Conservation (phyloP, 2,797 vertebrate genomes). For the Fistularia tabacaria region DNA sequence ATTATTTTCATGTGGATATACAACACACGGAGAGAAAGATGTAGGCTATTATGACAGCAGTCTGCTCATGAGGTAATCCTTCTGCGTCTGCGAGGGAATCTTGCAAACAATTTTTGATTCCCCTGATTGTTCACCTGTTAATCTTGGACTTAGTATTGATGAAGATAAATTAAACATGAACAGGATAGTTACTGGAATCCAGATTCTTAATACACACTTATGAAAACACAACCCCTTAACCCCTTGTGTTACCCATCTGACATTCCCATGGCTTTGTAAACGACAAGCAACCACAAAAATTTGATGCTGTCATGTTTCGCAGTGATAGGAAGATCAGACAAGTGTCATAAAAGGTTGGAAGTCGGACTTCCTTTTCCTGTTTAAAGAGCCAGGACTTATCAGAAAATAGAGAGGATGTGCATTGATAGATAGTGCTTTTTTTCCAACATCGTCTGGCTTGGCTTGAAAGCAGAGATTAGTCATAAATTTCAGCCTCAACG, state of each 20-base stretch:
- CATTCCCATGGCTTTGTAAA: slow-evolving; percentile 35
- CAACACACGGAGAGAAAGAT: background rate
- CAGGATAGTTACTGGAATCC: too few species aligned
- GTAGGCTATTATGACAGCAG: background rate
- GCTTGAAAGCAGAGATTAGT: slow-evolving; percentile 31
- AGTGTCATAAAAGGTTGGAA: slow-evolving; percentile 55
- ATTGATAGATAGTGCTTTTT: slow-evolving; percentile 37
- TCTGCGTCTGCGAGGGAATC: background rate
- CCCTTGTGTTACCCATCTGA: slow-evolving; percentile 18
- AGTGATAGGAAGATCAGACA: slow-evolving; percentile 57
- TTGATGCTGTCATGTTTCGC: slow-evolving; percentile 40
- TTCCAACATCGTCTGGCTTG: slow-evolving; percentile 18
- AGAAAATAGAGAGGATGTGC: slow-evolving; percentile 45
- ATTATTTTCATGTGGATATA: background rate
- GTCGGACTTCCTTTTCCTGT: slow-evolving; percentile 68
- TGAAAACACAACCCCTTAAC: slow-evolving; percentile 4
- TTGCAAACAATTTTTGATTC: too few species aligned
- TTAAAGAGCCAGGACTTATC: slow-evolving; percentile 49
- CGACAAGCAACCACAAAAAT: slow-evolving; percentile 58
- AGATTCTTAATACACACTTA: too few species aligned
- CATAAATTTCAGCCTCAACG: slow-evolving; percentile 22
- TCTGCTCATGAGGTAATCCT: background rate
- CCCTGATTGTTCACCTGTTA: too few species aligned
- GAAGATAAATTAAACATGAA: too few species aligned
- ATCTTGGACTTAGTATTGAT: too few species aligned